Conservation (phyloP, 2,113 vertebrate species). For the Turdus rufiventris region DNA sequence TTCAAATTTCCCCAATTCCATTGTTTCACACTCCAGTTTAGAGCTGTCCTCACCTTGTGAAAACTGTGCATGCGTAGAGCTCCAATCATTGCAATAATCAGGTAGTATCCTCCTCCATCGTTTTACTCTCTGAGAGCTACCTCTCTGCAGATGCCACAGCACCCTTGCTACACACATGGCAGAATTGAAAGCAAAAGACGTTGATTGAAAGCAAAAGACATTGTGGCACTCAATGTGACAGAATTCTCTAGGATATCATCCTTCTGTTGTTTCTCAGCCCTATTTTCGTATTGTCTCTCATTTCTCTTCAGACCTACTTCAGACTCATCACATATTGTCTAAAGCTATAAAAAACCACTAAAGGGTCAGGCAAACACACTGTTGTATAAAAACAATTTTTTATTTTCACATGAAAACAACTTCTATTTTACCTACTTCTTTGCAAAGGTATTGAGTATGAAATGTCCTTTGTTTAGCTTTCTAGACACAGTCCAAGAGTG, state of each 20-base stretch:
- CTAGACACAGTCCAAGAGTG: neutral
- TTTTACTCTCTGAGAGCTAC: neutral
- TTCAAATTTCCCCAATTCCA: neutral
- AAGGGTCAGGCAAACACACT: neutral
- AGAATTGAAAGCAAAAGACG: neutral
- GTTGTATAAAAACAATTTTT: neutral
- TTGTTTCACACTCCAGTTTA: neutral
- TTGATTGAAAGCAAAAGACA: neutral
- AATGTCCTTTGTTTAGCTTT: neutral
- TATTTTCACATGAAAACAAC: conserved; percentile 34
- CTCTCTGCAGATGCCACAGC: neutral
- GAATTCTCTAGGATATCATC: neutral
- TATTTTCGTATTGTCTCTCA: neutral
- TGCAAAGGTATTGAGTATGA: neutral
- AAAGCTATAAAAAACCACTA: neutral
- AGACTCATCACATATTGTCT: neutral
- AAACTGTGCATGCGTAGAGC: neutral
- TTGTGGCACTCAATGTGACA: neutral
- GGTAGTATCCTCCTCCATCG: neutral
- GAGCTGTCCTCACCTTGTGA: neutral
- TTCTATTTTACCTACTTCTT: neutral
- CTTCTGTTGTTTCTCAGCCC: neutral
- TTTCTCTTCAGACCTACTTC: neutral
- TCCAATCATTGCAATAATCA: neutral
- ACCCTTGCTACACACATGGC: neutral